Conservation (phyloP, 2,113 vertebrate species). For the Atlantisia rogersi region DNA sequence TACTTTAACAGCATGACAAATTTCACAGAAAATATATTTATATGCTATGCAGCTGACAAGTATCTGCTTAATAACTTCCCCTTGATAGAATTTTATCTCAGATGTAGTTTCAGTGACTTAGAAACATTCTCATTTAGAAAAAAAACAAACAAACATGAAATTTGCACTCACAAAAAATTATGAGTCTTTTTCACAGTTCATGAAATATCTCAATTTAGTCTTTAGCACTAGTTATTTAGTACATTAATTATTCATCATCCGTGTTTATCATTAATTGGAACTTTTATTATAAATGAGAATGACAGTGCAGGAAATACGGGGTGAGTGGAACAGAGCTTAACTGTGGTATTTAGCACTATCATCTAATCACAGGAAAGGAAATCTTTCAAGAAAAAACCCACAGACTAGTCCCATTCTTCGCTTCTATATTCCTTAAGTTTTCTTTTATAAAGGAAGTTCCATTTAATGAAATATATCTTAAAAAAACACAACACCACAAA, state of each 20-base stretch:
- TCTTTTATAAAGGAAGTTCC: rapidly evolving
- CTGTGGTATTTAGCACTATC: neutral
- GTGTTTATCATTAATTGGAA: conserved; percentile 5
- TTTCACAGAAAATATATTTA: neutral
- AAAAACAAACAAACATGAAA: neutral
- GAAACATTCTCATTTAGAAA: neutral
- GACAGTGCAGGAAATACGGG: neutral
- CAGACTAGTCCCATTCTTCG: neutral
- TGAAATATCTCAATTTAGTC: neutral
- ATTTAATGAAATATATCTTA: neutral
- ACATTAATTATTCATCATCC: neutral
- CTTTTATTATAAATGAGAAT: neutral
- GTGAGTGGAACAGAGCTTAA: neutral
- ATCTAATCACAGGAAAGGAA: neutral
- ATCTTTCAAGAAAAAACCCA: neutral
- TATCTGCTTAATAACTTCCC: neutral
- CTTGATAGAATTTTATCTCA: neutral
- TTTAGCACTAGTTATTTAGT: neutral
- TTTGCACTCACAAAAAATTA: neutral
- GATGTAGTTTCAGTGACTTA: neutral
- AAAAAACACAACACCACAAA: neutral
- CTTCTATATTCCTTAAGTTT: neutral
- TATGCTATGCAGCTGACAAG: neutral
- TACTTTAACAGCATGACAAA: neutral
- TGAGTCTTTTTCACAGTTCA: neutral